phyloP scores from a whole-genome alignment of 1,140 invertebrate species.

The Polyergus mexicanus region DNA sequence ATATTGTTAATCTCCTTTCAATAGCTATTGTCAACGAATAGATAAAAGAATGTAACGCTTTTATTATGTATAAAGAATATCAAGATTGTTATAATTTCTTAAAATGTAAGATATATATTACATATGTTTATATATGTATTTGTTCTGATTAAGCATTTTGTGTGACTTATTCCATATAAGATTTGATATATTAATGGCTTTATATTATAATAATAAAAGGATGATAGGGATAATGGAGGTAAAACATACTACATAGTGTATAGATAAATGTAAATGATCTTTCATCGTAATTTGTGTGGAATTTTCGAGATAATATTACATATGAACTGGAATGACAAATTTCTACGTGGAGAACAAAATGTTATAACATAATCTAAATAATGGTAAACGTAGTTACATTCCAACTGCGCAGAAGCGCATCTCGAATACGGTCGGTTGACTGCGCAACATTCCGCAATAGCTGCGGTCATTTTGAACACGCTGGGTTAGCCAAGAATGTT shows the following conservation, averaged over 20 bases:
- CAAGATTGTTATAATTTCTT: constrained; percentile 7
- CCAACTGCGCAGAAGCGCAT: constrained; percentile 72
- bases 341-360: constrained; percentile 29
- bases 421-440: constrained; percentile 53
- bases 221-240: neutral
- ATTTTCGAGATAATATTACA: constrained; percentile 25
- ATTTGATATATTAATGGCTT: neutral
- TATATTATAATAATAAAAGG: neutral
- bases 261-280: constrained; percentile 25
- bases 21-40: neutral
- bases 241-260: neutral
- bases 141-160: neutral
- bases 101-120: neutral
- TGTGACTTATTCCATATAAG: neutral
- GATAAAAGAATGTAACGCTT: neutral
- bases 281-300: neutral
- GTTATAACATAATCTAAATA: constrained; percentile 35
- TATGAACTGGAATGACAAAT: constrained; percentile 45
- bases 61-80: neutral
- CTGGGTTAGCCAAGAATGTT: constrained; percentile 84
- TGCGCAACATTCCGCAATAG: constrained; percentile 76
- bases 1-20: constrained; percentile 2
- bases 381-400: constrained; percentile 58
- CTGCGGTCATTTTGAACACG: constrained; percentile 81
- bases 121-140: neutral